A percentile compares a stretch with the other conserved stretches of the same genome.
These are phyloP conservation scores for Copidosoma aretas DNA, from an alignment of 2,888 invertebrate genomes.

Conservation along the genomic window DNA sequence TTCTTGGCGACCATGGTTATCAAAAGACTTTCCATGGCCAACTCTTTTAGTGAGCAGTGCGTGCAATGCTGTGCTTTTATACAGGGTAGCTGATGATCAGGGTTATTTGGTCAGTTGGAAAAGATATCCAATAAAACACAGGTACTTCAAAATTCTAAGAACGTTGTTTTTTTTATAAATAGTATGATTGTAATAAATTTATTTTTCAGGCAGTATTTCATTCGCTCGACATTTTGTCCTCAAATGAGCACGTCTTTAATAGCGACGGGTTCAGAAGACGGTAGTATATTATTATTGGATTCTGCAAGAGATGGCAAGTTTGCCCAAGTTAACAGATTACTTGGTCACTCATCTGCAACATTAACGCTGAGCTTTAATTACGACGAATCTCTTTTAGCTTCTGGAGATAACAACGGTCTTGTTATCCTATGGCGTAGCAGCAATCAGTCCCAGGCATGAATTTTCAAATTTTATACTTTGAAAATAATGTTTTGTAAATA, in stretches of 20 bases:
- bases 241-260: slow-evolving; percentile 60
- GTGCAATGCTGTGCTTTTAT: slow-evolving; percentile 77
- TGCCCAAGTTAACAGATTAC: slow-evolving; percentile 68
- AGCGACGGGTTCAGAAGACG: slow-evolving; percentile 60
- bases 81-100: slow-evolving; percentile 66
- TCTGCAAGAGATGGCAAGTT: slow-evolving; percentile 61
- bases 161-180: neutral
- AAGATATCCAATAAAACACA: slow-evolving; percentile 67
- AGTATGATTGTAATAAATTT: slow-evolving; percentile 1
- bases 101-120: slow-evolving; percentile 66
- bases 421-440: slow-evolving; percentile 74
- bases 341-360: slow-evolving; percentile 84
- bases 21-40: slow-evolving; percentile 75
- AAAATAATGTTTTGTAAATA: slow-evolving; percentile 11
- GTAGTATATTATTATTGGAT: slow-evolving; percentile 58
- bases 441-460: slow-evolving; percentile 49
- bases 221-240: slow-evolving; percentile 84
- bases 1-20: slow-evolving; percentile 83
- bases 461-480: slow-evolving; percentile 41
- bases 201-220: slow-evolving; percentile 60
- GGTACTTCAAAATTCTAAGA: slow-evolving; percentile 44
- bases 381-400: slow-evolving; percentile 85
- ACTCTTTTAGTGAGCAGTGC: slow-evolving; percentile 80
- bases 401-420: slow-evolving; percentile 81
- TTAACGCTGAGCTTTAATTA: slow-evolving; percentile 86